Evolutionary conservation across 2,888 invertebrate genomes (phyloP).

Genomic region (Nemotelus nigrinus): DNA sequence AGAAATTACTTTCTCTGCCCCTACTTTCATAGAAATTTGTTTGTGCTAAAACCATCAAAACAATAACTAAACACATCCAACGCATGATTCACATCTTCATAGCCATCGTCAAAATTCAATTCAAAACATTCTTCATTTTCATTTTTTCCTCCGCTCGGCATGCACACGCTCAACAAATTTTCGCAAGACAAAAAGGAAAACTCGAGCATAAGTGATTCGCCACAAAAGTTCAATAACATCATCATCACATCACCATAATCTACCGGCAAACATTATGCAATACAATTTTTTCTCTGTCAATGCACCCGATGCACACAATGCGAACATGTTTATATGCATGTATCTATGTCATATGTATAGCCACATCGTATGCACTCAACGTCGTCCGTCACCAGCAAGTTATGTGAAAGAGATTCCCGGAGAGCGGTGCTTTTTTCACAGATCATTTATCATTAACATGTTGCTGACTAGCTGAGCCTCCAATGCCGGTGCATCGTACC

Average conservation of each 20-base stretch:
- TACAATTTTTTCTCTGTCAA: conserved; percentile 7
- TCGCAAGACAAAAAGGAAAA: conserved; percentile 4
- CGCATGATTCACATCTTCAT: too few species aligned
- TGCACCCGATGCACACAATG: background rate
- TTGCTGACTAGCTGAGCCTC: background rate
- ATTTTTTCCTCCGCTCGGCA: background rate
- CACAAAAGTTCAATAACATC: conserved; percentile 40
- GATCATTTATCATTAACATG: conserved; percentile 28
- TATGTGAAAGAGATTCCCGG: conserved; percentile 20
- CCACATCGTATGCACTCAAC: background rate
- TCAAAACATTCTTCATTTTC: background rate
- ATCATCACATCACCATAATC: background rate
- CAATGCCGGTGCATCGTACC: conserved; percentile 8
- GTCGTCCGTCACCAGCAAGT: background rate
- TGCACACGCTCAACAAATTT: background rate
- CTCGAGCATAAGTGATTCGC: conserved; percentile 24
- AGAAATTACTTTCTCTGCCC: too few species aligned
- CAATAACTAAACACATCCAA: too few species aligned
- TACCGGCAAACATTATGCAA: conserved; percentile 40
- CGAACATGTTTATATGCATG: background rate
- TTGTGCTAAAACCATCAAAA: too few species aligned
- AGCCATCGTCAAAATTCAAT: background rate
- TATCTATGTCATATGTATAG: background rate
- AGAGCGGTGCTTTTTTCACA: conserved; percentile 24
- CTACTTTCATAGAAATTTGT: too few species aligned